Conservation (phyloP, 2,888 invertebrate species). For the Serrognathus titanus region DNA sequence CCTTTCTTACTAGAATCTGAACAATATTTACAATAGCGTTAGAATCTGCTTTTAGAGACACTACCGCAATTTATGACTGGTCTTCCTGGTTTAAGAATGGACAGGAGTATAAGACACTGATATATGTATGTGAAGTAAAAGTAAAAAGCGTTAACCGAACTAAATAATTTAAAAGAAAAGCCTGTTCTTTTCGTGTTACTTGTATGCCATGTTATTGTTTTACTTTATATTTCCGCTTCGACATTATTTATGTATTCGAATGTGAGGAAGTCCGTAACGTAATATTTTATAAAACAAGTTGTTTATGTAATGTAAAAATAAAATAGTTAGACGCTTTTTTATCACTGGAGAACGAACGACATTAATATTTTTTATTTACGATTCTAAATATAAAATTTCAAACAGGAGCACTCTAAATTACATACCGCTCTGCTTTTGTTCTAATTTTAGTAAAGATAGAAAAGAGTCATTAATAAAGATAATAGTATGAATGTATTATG, state of each 20-base stretch:
- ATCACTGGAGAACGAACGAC: conserved; percentile 1
- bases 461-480: conserved; percentile 32
- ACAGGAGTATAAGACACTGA: too few relatives aligned
- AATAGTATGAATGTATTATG: conserved; percentile 27
- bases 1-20: too few relatives aligned
- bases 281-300: conserved; percentile 16
- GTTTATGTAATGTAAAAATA: conserved; percentile 8
- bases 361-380: conserved; percentile 18
- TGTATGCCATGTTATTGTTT: too few relatives aligned
- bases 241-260: conserved; percentile 4
- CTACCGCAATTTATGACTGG: too few relatives aligned
- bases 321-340: conserved; percentile 2
- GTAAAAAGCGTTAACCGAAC: too few relatives aligned
- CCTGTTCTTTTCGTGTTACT: too few relatives aligned
- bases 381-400: conserved; percentile 21
- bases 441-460: conserved; percentile 24
- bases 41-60: too few relatives aligned
- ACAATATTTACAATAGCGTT: too few relatives aligned
- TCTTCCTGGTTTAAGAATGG: too few relatives aligned
- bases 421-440: conserved; percentile 26
- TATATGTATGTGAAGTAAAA: too few relatives aligned
- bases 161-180: too few relatives aligned
- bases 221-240: too few relatives aligned
- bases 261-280: conserved; percentile 14
- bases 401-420: conserved; percentile 25